Evolutionary conservation across 2,888 invertebrate species (phyloP).

Genomic region (Hemaris fuciformis): DNA sequence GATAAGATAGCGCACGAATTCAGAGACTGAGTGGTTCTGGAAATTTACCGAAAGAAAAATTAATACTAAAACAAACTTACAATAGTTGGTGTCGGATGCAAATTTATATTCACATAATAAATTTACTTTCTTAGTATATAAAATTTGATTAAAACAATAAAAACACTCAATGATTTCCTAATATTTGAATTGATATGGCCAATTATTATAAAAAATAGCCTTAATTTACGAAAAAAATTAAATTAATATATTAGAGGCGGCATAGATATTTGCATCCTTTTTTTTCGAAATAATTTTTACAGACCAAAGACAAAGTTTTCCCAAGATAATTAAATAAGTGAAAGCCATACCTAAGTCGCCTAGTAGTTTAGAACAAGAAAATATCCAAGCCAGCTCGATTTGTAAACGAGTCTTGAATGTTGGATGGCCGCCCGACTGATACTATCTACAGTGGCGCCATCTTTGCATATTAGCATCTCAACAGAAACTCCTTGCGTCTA

Average conservation of each 20-base stretch:
- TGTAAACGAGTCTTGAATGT: conserved; percentile 31
- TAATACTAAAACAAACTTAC: neutral
- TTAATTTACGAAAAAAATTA: neutral
- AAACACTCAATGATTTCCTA: neutral
- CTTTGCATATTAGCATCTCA: conserved; percentile 66
- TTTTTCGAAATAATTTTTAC: neutral
- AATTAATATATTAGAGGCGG: neutral
- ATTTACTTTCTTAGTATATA: neutral
- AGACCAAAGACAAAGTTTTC: neutral
- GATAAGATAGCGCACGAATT: conserved; percentile 31
- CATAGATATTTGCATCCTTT: neutral
- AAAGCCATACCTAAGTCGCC: neutral
- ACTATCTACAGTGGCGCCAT: conserved; percentile 61
- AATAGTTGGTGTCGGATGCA: neutral
- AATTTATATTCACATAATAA: neutral
- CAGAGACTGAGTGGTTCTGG: neutral
- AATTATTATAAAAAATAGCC: neutral
- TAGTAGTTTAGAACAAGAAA: conserved; percentile 12
- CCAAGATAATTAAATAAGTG: conserved; percentile 5
- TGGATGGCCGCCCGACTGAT: conserved; percentile 39
- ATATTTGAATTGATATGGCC: neutral
- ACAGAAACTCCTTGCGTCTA: conserved; percentile 52
- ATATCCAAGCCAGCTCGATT: conserved; percentile 22
- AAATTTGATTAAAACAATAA: neutral
- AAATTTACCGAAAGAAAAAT: conserved; percentile 1